Evolutionary conservation across 2,113 vertebrate genomes (phyloP).

Genomic region (Copsychus sechellarum): DNA sequence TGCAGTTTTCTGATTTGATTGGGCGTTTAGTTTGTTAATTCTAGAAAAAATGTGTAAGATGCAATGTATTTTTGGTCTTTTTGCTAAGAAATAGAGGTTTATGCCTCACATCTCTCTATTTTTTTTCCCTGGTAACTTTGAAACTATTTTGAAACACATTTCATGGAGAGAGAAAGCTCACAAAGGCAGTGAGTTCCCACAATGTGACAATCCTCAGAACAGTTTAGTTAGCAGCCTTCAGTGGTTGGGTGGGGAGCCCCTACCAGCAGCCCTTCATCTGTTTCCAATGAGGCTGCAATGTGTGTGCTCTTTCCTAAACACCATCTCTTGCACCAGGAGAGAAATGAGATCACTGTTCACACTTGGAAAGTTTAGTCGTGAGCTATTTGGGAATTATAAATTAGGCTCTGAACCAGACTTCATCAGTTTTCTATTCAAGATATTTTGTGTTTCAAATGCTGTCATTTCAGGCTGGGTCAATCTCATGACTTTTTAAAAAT

Average conservation of each 20-base stretch:
- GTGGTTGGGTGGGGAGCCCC: not conserved
- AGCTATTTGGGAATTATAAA: not conserved
- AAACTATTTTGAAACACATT: not conserved
- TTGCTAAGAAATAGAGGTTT: not conserved
- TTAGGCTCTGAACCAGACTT: not conserved
- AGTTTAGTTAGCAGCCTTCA: not conserved
- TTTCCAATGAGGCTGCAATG: not conserved
- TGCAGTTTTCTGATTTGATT: not conserved
- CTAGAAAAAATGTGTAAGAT: not conserved
- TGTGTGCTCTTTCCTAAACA: not conserved
- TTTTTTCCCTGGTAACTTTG: not conserved
- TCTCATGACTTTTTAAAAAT: not conserved
- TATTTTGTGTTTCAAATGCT: rapidly evolving
- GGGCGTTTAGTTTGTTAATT: not conserved
- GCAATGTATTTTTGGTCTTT: not conserved
- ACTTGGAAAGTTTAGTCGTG: not conserved
- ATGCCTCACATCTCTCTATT: not conserved
- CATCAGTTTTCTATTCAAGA: not conserved
- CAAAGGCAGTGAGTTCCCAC: not conserved
- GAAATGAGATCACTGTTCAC: not conserved
- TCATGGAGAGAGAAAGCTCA: not conserved
- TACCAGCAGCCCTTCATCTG: not conserved
- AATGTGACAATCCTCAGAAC: not conserved
- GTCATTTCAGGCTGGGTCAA: not conserved
- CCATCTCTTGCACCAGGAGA: not conserved